Percentiles rank a stretch among this genome's conserved stretches.
These are phyloP conservation scores for Paguma larvata DNA, from an alignment of 2,797 vertebrate genomes.

Conservation along the genomic window DNA sequence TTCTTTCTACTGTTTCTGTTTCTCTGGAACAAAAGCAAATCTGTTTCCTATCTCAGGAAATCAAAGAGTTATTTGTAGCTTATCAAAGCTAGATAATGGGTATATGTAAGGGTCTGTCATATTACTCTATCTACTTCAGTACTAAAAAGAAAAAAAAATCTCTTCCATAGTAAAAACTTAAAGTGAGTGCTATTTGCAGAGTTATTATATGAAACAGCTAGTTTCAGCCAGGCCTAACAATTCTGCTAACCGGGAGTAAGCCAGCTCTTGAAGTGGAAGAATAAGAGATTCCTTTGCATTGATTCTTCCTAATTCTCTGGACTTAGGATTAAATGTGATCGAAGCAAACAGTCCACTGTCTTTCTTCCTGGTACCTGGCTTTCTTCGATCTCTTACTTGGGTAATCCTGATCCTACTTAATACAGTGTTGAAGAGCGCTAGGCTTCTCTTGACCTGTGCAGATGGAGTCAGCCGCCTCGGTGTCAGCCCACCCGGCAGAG, in stretches of 20 bases:
- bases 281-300: not conserved
- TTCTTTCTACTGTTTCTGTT: not conserved
- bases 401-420: not conserved
- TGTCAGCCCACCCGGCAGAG: not conserved
- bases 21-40: slow-evolving; percentile 52
- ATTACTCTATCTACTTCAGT: not conserved
- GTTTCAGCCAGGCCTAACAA: slow-evolving; percentile 1
- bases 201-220: not conserved
- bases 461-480: not conserved
- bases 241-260: not conserved
- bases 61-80: not conserved
- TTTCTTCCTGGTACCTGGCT: not conserved
- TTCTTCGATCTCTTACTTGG: not conserved
- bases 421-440: not conserved
- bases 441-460: not conserved
- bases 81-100: not conserved
- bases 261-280: not conserved
- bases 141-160: not conserved
- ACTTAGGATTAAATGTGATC: slow-evolving; percentile 1
- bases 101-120: not conserved
- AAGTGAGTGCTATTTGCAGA: not conserved
- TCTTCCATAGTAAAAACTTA: not conserved
- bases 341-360: not conserved
- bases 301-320: not conserved
- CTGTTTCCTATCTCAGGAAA: not conserved